Conservation (phyloP, 2,797 vertebrate species). For the Moxostoma hubbsi region DNA sequence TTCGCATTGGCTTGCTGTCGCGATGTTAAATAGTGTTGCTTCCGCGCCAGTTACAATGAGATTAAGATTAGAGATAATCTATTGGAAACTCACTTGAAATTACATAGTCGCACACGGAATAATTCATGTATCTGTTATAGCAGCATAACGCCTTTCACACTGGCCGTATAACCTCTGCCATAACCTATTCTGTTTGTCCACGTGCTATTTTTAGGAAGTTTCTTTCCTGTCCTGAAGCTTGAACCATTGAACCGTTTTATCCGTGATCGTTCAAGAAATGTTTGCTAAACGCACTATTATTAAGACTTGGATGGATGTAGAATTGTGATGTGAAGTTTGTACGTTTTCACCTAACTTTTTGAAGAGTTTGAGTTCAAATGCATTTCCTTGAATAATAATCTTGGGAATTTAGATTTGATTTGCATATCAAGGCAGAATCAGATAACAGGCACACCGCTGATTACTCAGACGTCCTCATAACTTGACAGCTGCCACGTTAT, state of each 20-base stretch:
- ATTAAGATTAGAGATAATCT: slow-evolving; percentile 31
- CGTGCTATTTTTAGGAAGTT: slow-evolving; percentile 60
- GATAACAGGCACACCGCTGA: too few species aligned
- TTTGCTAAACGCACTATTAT: not conserved
- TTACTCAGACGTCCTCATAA: not conserved
- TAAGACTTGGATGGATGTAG: not conserved
- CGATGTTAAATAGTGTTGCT: slow-evolving; percentile 37
- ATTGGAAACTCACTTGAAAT: slow-evolving; percentile 13
- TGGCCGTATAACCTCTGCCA: slow-evolving; percentile 25
- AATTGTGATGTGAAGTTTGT: not conserved
- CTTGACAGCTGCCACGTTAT: not conserved
- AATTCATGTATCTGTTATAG: not conserved
- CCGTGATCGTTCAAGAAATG: not conserved
- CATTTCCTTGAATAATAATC: not conserved
- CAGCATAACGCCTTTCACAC: slow-evolving; percentile 3
- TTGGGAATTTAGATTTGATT: not conserved
- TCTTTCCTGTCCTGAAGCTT: not conserved
- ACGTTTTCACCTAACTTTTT: not conserved
- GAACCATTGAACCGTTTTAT: not conserved
- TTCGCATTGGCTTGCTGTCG: slow-evolving; percentile 27
- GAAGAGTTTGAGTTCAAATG: not conserved
- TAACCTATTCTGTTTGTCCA: slow-evolving; percentile 41
- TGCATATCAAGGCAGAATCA: not conserved
- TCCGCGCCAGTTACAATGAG: not conserved
- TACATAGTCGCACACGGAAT: not conserved